Percentiles rank a stretch among this genome's conserved stretches.
These are phyloP conservation scores for Calosoma granatense DNA, from an alignment of 1,140 invertebrate species.

Conservation along the genomic window DNA sequence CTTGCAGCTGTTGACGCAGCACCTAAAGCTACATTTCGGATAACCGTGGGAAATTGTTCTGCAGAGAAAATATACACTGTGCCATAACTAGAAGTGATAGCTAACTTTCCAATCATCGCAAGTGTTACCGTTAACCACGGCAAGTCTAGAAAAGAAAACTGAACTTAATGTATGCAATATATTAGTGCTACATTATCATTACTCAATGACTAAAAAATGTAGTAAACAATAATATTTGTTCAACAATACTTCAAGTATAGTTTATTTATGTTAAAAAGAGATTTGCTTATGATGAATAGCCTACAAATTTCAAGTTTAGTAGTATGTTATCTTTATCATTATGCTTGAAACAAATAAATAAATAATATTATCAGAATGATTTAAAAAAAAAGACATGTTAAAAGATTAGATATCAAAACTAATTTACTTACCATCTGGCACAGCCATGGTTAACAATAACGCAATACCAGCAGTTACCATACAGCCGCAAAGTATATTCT, in stretches of 20 bases:
- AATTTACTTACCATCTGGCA: conserved; percentile 51
- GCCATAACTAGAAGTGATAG: conserved; percentile 70
- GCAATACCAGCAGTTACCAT: conserved; percentile 57
- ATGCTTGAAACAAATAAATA: too few relatives aligned
- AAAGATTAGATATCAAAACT: too few relatives aligned
- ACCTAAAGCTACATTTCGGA: conserved; percentile 68
- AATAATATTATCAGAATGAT: too few relatives aligned
- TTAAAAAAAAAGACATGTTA: too few relatives aligned
- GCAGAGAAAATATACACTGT: conserved; percentile 71
- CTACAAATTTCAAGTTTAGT: too few relatives aligned
- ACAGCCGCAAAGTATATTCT: conserved; percentile 53
- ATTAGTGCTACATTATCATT: conserved; percentile 2
- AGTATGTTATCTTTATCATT: too few relatives aligned
- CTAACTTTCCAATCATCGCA: conserved; percentile 73
- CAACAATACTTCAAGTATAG: too few relatives aligned
- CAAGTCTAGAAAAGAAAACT: conserved; percentile 38
- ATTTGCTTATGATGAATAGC: too few relatives aligned
- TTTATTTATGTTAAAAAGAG: too few relatives aligned
- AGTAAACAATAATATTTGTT: not conserved
- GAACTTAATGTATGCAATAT: not conserved
- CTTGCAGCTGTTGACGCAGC: conserved; percentile 66
- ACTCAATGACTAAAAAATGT: not conserved
- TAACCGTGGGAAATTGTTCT: conserved; percentile 75
- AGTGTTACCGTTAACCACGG: conserved; percentile 51
- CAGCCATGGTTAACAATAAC: conserved; percentile 45